Percentiles rank a stretch among this genome's conserved stretches.
phyloP scores from a whole-genome alignment of 2,797 vertebrate species.

The Percopsis omiscomaycus region DNA sequence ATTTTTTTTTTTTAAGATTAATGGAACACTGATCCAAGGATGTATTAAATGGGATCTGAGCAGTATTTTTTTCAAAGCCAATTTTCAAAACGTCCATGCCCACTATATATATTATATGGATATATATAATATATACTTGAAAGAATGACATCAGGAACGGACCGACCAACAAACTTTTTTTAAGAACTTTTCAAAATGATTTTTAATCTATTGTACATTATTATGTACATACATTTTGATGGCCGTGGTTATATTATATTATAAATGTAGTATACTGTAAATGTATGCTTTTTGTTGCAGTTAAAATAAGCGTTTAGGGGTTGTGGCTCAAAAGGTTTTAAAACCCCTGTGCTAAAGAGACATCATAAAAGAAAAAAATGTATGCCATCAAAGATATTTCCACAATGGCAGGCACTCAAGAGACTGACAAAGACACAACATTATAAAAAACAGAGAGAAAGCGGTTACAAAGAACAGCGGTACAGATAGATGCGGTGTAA shows the following conservation, averaged over 20 bases:
- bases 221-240: too few relatives aligned
- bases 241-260: too few relatives aligned
- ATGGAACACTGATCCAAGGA: conserved; percentile 38
- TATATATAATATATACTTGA: not conserved
- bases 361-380: not conserved
- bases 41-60: conserved; percentile 31
- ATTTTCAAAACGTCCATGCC: not conserved
- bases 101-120: not conserved
- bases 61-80: conserved; percentile 18
- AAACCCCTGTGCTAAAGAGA: not conserved
- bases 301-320: too few relatives aligned
- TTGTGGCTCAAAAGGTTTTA: too few relatives aligned
- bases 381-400: not conserved
- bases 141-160: not conserved
- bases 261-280: too few relatives aligned
- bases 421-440: not conserved
- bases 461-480: not conserved
- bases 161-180: not conserved
- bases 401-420: not conserved
- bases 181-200: not conserved
- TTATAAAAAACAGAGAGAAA: conserved; percentile 5
- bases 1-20: conserved; percentile 60
- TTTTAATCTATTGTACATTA: too few relatives aligned
- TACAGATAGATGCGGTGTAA: not conserved
- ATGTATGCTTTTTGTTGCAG: too few relatives aligned